phyloP scores from a whole-genome alignment of 2,888 invertebrate species.

The Machimus rusticus region DNA sequence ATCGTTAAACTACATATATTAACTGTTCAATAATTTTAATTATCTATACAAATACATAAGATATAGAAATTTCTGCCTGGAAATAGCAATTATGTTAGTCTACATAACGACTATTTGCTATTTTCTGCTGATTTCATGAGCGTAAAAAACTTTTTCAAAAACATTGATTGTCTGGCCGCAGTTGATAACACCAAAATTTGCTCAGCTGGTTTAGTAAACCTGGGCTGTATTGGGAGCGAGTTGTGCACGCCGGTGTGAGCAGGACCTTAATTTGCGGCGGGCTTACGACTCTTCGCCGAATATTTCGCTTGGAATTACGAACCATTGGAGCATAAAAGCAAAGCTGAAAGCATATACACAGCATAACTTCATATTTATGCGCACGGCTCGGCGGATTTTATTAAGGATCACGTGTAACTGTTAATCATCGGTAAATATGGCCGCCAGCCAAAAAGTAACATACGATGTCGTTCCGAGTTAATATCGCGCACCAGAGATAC shows the following conservation, averaged over 20 bases:
- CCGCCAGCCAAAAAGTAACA: neutral
- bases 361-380: neutral
- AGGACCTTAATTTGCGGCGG: neutral
- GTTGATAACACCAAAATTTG: neutral
- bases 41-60: too few relatives aligned
- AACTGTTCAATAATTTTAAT: too few relatives aligned
- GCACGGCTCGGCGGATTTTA: neutral
- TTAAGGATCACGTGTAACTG: neutral
- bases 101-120: neutral
- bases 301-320: neutral
- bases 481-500: neutral
- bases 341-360: neutral
- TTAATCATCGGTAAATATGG: slow-evolving; percentile 17
- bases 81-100: too few relatives aligned
- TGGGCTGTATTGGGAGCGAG: neutral
- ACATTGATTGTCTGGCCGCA: neutral
- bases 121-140: neutral
- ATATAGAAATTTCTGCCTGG: too few relatives aligned
- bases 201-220: neutral
- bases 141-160: neutral
- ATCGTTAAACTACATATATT: too few relatives aligned
- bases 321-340: neutral
- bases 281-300: neutral
- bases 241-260: neutral
- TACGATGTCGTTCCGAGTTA: neutral